phyloP scores from a whole-genome alignment of 2,797 vertebrate genomes.

The Echiichthys vipera region DNA sequence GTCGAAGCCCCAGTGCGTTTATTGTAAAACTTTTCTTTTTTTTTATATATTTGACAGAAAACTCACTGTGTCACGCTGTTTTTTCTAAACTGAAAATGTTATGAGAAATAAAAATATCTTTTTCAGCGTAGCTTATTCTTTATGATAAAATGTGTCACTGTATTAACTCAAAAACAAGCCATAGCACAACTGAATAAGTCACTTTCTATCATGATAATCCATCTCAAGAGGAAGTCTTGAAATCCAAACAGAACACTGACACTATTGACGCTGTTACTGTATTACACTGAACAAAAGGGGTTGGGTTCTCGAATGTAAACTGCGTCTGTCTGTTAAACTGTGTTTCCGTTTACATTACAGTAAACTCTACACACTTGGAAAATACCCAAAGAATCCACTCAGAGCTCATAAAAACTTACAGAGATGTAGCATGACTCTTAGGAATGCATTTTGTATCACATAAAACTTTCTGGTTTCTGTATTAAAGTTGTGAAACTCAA shows the following conservation, averaged over 20 bases:
- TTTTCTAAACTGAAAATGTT: background rate
- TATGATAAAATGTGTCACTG: background rate
- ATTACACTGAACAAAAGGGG: background rate
- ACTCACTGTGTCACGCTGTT: too few relatives aligned
- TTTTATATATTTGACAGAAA: too few relatives aligned
- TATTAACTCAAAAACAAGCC: background rate
- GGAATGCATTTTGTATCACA: slow-evolving; percentile 11
- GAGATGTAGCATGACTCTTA: slow-evolving; percentile 10
- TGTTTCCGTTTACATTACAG: background rate
- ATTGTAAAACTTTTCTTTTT: too few relatives aligned
- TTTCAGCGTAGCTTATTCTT: background rate
- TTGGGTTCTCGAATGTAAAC: background rate
- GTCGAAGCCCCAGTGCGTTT: background rate
- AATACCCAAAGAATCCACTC: slow-evolving; percentile 14
- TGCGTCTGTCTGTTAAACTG: background rate
- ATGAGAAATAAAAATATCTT: background rate
- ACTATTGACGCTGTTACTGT: background rate
- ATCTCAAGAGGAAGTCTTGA: background rate
- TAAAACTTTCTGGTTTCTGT: slow-evolving; percentile 30
- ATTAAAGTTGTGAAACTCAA: background rate
- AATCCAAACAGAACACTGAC: background rate
- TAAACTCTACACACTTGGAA: slow-evolving; percentile 17
- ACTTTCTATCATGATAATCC: background rate
- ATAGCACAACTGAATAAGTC: background rate
- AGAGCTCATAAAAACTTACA: slow-evolving; percentile 35